Evolutionary conservation across 2,113 vertebrate species (phyloP).

Genomic region (Scatophagus argus): DNA sequence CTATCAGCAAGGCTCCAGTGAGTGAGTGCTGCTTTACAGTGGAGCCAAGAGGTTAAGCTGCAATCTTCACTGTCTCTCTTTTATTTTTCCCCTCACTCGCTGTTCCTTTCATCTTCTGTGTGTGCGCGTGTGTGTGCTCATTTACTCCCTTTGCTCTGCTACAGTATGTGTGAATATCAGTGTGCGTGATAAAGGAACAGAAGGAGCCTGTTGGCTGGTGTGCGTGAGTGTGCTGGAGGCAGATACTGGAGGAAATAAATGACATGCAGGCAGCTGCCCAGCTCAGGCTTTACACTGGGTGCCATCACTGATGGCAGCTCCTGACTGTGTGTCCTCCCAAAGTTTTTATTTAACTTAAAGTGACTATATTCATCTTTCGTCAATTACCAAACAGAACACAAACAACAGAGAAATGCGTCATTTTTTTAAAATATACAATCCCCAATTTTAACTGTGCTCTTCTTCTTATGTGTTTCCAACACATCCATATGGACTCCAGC

Average conservation of each 20-base stretch:
- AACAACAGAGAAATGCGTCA: neutral
- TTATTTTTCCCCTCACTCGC: constrained; percentile 62
- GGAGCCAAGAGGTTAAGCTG: constrained; percentile 76
- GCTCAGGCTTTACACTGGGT: constrained; percentile 66
- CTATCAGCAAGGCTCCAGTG: constrained; percentile 73
- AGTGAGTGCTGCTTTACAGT: constrained; percentile 70
- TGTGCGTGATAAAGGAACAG: constrained; percentile 78
- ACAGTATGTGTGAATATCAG: constrained; percentile 65
- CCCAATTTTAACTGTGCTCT: neutral
- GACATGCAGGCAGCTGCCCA: constrained; percentile 69
- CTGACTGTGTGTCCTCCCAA: constrained; percentile 60
- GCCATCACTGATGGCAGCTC: constrained; percentile 66
- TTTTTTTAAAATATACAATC: neutral
- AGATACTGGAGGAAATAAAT: constrained; percentile 79
- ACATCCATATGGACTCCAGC: constrained; percentile 45
- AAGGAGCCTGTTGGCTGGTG: constrained; percentile 77
- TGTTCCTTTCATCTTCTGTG: constrained; percentile 67
- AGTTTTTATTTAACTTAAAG: constrained; percentile 65
- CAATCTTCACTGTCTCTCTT: constrained; percentile 74
- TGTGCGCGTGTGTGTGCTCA: constrained; percentile 41
- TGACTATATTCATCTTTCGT: constrained; percentile 28
- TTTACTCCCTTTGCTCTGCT: constrained; percentile 64
- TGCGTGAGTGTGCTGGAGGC: constrained; percentile 73
- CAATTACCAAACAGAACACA: constrained; percentile 26
- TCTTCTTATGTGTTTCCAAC: constrained; percentile 25